These are phyloP conservation scores for Piscicola geometra DNA, from an alignment of 2,888 invertebrate genomes.

Conservation along the genomic window DNA sequence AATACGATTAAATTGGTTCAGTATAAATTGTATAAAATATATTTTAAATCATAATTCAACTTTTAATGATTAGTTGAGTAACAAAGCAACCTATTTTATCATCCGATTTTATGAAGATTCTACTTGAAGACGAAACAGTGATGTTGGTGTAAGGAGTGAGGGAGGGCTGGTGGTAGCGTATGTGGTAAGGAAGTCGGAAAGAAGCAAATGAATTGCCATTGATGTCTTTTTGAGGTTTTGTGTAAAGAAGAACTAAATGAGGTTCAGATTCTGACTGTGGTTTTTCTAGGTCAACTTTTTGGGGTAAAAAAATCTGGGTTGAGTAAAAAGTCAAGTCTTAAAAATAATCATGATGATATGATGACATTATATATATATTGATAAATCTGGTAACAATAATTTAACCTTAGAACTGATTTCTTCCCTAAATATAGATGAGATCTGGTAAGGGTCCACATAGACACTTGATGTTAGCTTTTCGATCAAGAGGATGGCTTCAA, in stretches of 20 bases:
- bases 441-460: slow-evolving; percentile 13
- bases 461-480: slow-evolving; percentile 4
- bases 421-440: background rate
- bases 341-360: too few relatives aligned
- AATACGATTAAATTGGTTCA: too few relatives aligned
- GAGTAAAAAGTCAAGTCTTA: too few relatives aligned
- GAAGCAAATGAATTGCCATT: background rate
- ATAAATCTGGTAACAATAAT: too few relatives aligned
- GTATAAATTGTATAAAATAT: too few relatives aligned
- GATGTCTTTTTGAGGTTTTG: background rate
- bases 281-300: background rate
- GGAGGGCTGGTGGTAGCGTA: background rate
- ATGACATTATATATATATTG: too few relatives aligned
- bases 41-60: too few relatives aligned
- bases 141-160: background rate
- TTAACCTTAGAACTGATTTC: background rate
- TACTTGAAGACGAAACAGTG: background rate
- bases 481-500: background rate
- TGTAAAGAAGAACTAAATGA: background rate
- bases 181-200: background rate
- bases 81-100: background rate
- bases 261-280: background rate
- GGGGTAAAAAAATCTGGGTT: background rate
- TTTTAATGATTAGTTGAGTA: too few relatives aligned
- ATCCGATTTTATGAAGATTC: background rate